Percentiles rank a stretch among this genome's conserved stretches.
Evolutionary conservation across 1,140 invertebrate genomes (phyloP).

Genomic region (Apis cerana): DNA sequence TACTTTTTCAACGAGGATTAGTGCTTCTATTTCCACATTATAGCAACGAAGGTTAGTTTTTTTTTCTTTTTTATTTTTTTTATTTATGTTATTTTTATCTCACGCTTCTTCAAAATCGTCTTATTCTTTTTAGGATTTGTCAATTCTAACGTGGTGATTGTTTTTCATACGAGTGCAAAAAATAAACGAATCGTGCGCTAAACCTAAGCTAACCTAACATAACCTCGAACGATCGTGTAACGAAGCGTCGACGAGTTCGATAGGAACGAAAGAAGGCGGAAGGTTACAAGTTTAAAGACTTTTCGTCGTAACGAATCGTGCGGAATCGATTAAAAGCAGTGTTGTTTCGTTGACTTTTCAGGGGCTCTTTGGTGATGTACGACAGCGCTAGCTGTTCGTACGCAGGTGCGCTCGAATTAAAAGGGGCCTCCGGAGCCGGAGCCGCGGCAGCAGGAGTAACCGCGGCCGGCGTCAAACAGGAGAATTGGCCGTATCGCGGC

Average conservation of each 20-base stretch:
- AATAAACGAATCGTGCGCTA: too few species aligned
- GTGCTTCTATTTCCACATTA: too few species aligned
- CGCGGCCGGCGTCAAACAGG: slow-evolving; percentile 80
- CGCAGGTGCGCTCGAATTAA: slow-evolving; percentile 91
- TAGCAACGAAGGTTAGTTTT: too few species aligned
- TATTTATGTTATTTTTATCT: not conserved
- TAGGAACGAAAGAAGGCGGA: too few species aligned
- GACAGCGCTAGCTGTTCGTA: slow-evolving; percentile 93
- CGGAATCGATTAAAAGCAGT: not conserved
- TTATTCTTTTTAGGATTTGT: not conserved
- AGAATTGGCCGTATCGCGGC: slow-evolving; percentile 81
- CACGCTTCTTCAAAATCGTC: not conserved
- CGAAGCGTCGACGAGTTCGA: too few species aligned
- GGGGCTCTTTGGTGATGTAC: slow-evolving; percentile 87
- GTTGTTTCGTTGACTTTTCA: slow-evolving; percentile 46
- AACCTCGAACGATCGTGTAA: too few species aligned
- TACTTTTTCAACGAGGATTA: too few species aligned
- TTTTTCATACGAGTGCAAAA: too few species aligned
- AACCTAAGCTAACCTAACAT: too few species aligned
- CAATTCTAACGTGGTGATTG: not conserved
- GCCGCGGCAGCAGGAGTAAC: slow-evolving; percentile 67
- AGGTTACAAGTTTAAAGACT: too few species aligned
- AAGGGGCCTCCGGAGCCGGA: slow-evolving; percentile 82
- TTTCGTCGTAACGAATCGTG: too few species aligned
- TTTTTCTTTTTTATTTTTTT: not conserved